A percentile compares a stretch with the other conserved stretches of the same genome.
phyloP scores from a whole-genome alignment of 2,888 invertebrate species.

The Minunthozetes semirufus region DNA sequence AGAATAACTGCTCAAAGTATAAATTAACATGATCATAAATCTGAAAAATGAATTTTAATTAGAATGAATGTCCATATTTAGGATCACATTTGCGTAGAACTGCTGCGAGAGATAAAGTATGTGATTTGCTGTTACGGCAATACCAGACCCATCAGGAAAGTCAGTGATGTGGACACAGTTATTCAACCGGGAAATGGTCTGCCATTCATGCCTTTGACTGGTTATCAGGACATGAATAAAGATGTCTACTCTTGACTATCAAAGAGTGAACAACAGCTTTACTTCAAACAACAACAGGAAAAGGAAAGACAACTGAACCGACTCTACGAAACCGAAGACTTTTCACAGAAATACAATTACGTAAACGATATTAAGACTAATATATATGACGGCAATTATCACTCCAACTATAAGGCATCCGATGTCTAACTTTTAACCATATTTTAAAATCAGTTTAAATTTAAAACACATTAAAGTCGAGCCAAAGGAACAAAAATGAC shows the following conservation, averaged over 20 bases:
- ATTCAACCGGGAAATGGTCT: slow-evolving; percentile 40
- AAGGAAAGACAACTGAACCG: background rate
- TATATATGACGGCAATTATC: background rate
- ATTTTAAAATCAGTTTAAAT: background rate
- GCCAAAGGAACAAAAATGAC: slow-evolving; percentile 8
- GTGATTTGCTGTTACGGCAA: slow-evolving; percentile 43
- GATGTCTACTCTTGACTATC: slow-evolving; percentile 41
- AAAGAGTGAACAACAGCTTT: slow-evolving; percentile 31
- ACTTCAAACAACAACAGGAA: slow-evolving; percentile 5
- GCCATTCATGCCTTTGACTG: slow-evolving; percentile 42
- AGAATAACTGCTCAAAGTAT: no score
- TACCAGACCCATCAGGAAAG: slow-evolving; percentile 41
- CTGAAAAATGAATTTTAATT: background rate
- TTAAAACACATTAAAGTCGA: background rate
- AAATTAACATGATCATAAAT: no score
- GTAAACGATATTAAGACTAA: background rate
- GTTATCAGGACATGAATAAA: slow-evolving; percentile 38
- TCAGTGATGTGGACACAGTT: slow-evolving; percentile 33
- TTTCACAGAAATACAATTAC: slow-evolving; percentile 6
- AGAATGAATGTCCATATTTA: slow-evolving; percentile 19
- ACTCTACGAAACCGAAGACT: background rate
- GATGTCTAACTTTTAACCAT: slow-evolving; percentile 2
- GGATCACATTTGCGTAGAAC: slow-evolving; percentile 43
- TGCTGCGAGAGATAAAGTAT: slow-evolving; percentile 43
- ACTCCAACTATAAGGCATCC: slow-evolving; percentile 25